Evolutionary conservation across 2,797 vertebrate species (phyloP).

Genomic region (Acanthurus lineatus): DNA sequence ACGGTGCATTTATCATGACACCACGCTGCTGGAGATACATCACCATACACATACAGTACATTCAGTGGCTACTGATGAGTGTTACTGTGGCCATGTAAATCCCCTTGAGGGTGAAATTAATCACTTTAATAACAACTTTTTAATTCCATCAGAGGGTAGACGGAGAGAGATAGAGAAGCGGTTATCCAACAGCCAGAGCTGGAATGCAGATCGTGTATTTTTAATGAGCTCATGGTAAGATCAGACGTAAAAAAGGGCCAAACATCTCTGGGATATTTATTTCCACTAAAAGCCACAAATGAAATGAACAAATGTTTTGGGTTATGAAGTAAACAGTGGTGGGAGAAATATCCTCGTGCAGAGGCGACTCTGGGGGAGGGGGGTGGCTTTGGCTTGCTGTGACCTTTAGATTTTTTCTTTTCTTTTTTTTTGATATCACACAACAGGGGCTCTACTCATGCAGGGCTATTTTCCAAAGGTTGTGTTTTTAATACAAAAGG

Average conservation of each 20-base stretch:
- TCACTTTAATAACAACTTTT: constrained; percentile 71
- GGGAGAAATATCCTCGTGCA: constrained; percentile 3
- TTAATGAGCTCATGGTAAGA: constrained; percentile 80
- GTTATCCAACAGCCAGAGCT: constrained; percentile 72
- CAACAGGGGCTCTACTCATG: constrained; percentile 46
- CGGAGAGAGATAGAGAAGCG: constrained; percentile 53
- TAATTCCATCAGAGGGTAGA: constrained; percentile 70
- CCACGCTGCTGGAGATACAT: constrained; percentile 30
- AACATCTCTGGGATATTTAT: constrained; percentile 79
- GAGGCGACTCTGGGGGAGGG: constrained; percentile 4
- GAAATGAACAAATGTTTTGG: constrained; percentile 77
- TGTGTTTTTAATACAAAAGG: constrained; percentile 34
- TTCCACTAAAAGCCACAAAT: constrained; percentile 77
- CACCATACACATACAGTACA: background rate
- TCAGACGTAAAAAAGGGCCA: constrained; percentile 71
- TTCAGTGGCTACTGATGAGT: constrained; percentile 47
- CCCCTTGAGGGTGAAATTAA: constrained; percentile 67
- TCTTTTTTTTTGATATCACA: constrained; percentile 20
- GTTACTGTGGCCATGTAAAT: constrained; percentile 60
- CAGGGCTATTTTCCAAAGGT: constrained; percentile 38
- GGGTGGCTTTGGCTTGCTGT: constrained; percentile 38
- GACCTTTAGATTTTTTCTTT: constrained; percentile 74
- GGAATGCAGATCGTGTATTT: constrained; percentile 76
- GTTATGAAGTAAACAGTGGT: constrained; percentile 63
- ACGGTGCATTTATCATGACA: constrained; percentile 44